Conservation (phyloP, 2,797 vertebrate genomes). For the Thamnophis elegans region DNA sequence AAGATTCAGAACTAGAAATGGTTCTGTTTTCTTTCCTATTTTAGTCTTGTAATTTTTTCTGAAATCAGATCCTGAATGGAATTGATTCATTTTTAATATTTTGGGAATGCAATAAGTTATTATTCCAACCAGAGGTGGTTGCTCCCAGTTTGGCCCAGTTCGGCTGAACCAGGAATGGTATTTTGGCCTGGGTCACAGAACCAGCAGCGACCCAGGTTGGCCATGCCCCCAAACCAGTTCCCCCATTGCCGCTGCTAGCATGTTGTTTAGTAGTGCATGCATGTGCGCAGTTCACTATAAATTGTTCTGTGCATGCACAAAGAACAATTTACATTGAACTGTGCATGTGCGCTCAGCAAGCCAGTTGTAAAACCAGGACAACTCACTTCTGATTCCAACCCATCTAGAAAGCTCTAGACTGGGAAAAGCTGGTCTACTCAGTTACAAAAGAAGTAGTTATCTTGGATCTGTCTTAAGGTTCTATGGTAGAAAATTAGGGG, state of each 20-base stretch:
- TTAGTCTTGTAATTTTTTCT: background rate
- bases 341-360: too few species aligned
- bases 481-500: background rate
- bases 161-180: too few species aligned
- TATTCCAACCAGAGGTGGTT: background rate
- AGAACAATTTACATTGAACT: too few species aligned
- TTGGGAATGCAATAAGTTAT: background rate
- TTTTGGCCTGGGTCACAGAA: too few species aligned
- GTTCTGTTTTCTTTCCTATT: background rate
- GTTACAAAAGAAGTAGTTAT: background rate
- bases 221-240: too few species aligned
- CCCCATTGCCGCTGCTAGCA: too few species aligned
- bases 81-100: background rate
- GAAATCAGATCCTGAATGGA: background rate
- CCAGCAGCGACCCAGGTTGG: too few species aligned
- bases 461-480: background rate
- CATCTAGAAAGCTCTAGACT: background rate
- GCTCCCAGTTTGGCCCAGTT: too few species aligned
- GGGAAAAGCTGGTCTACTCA: background rate
- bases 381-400: background rate
- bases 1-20: slow-evolving; percentile 10
- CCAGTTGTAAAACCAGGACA: too few species aligned
- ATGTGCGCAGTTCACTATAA: too few species aligned
- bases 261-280: too few species aligned
- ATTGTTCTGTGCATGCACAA: too few species aligned